phyloP scores from a whole-genome alignment of 1,140 invertebrate species.

The Atta colombica region DNA sequence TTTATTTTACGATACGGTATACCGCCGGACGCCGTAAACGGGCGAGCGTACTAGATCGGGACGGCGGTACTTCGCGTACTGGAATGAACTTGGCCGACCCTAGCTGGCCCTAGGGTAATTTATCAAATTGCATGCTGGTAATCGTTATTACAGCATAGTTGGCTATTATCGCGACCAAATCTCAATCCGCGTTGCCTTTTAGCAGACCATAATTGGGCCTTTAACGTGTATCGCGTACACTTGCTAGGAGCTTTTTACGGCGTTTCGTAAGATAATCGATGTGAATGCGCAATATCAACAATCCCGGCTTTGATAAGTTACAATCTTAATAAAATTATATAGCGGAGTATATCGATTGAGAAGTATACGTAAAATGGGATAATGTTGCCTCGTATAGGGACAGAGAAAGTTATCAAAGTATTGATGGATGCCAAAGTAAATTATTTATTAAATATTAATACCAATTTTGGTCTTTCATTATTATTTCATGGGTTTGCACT shows the following conservation, averaged over 20 bases:
- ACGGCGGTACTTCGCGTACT: slow-evolving; percentile 39
- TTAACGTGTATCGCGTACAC: slow-evolving; percentile 54
- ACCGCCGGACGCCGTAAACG: slow-evolving; percentile 44
- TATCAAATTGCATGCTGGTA: slow-evolving; percentile 67
- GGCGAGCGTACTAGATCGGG: slow-evolving; percentile 11
- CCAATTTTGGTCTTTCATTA: background rate
- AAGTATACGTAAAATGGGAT: background rate
- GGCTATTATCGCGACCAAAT: slow-evolving; percentile 54
- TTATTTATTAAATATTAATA: slow-evolving; percentile 23
- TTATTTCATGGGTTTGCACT: background rate
- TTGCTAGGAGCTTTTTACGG: background rate
- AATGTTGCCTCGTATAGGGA: background rate
- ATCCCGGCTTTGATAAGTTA: background rate
- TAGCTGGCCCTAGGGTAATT: slow-evolving; percentile 60
- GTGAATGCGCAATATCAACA: slow-evolving; percentile 13
- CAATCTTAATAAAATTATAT: slow-evolving; percentile 36
- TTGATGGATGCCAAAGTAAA: background rate
- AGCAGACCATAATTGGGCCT: slow-evolving; percentile 52
- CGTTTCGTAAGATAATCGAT: slow-evolving; percentile 34
- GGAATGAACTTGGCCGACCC: slow-evolving; percentile 59
- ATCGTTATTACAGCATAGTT: slow-evolving; percentile 53
- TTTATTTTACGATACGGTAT: slow-evolving; percentile 62
- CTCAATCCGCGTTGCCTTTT: slow-evolving; percentile 60
- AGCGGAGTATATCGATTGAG: background rate
- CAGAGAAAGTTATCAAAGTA: background rate